These are phyloP conservation scores for Bovichtus diacanthus DNA, from an alignment of 2,797 vertebrate species.

Conservation along the genomic window DNA sequence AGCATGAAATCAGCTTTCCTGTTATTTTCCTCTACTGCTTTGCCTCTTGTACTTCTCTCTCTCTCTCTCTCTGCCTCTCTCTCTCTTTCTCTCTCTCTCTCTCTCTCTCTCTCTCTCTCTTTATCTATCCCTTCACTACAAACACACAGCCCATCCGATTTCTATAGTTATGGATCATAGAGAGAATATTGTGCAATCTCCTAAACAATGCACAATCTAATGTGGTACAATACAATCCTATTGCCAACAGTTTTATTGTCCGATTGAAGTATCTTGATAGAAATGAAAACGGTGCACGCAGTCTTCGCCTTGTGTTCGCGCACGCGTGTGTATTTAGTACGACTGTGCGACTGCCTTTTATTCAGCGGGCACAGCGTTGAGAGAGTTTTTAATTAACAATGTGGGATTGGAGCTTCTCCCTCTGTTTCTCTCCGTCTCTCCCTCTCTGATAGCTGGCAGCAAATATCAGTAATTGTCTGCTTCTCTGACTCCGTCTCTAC, in stretches of 20 bases:
- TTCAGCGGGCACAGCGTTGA: conserved; percentile 52
- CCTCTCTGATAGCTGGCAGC: conserved; percentile 76
- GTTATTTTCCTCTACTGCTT: conserved; percentile 72
- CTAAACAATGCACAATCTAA: conserved; percentile 52
- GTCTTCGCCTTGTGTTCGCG: conserved; percentile 21
- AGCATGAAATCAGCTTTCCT: conserved; percentile 84
- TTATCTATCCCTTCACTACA: conserved; percentile 17
- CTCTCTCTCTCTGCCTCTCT: conserved; percentile 29
- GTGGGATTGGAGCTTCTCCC: conserved; percentile 68
- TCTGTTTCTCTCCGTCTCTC: conserved; percentile 45
- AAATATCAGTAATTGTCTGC: conserved; percentile 81
- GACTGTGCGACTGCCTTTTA: conserved; percentile 44
- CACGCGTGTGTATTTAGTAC: conserved; percentile 39
- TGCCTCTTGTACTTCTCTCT: conserved; percentile 46
- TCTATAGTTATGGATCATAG: conserved; percentile 64
- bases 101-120: conserved; percentile 33
- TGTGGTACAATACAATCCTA: conserved; percentile 33
- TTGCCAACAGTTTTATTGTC: conserved; percentile 39
- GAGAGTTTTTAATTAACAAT: conserved; percentile 80
- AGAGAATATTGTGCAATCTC: conserved; percentile 47
- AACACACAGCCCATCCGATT: conserved; percentile 37
- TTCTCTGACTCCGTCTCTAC: conserved; percentile 62
- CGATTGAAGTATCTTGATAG: conserved; percentile 41
- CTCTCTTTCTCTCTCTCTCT: conserved; percentile 30
- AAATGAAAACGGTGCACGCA: conserved; percentile 7